Conservation (phyloP, 2,797 vertebrate species). For the Acanthis flammea region DNA sequence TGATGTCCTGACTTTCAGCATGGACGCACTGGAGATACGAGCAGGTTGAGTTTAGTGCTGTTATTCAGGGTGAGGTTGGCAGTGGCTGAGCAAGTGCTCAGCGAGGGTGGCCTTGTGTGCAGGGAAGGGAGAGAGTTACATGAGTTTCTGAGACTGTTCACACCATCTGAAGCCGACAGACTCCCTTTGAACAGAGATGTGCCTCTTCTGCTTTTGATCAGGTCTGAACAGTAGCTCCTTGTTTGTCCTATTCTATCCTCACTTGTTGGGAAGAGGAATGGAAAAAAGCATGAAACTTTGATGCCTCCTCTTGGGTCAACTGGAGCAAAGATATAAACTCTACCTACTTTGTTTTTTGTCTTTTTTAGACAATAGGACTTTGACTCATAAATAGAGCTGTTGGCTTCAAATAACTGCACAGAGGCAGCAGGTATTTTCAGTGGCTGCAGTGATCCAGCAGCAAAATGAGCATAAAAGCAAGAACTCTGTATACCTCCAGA, state of each 20-base stretch:
- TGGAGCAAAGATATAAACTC: neutral
- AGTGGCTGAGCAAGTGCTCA: neutral
- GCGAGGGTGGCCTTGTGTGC: neutral
- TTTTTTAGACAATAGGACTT: neutral
- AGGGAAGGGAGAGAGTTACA: neutral
- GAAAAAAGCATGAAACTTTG: neutral
- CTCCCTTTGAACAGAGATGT: conserved; percentile 11
- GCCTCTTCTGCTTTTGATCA: conserved; percentile 18
- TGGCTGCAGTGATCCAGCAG: neutral
- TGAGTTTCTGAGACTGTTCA: accelerated
- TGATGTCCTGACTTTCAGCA: neutral
- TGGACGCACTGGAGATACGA: neutral
- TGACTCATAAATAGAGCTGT: neutral
- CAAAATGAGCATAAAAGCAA: neutral
- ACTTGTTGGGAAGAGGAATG: neutral
- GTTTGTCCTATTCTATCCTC: neutral
- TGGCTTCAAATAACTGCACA: neutral
- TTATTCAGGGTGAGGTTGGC: neutral
- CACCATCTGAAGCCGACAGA: neutral
- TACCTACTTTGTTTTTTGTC: neutral
- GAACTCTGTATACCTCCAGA: neutral
- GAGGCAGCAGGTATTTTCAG: neutral
- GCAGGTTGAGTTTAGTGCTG: neutral
- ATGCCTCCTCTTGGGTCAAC: neutral
- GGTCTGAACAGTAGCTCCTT: neutral